phyloP scores from a whole-genome alignment of 2,797 vertebrate genomes.

The Schizopygopsis malacanthus region DNA sequence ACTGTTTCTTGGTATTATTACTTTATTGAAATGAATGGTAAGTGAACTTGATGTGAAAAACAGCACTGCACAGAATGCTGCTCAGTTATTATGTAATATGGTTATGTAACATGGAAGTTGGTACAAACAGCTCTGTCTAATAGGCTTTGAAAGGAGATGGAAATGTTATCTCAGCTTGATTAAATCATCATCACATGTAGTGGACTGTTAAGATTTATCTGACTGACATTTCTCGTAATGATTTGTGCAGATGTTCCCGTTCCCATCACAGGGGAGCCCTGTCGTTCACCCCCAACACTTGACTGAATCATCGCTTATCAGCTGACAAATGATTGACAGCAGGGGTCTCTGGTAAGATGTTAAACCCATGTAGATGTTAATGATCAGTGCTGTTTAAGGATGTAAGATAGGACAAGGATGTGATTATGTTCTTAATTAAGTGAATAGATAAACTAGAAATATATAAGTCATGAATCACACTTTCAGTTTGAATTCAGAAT shows the following conservation, averaged over 20 bases:
- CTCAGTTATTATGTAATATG: slow-evolving; percentile 62
- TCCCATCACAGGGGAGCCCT: neutral
- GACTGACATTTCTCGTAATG: neutral
- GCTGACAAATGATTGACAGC: slow-evolving; percentile 22
- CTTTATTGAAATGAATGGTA: neutral
- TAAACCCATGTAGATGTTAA: neutral
- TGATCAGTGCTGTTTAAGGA: neutral
- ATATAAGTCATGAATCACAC: neutral
- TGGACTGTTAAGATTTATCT: neutral
- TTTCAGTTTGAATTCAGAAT: too few relatives aligned
- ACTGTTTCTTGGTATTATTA: neutral
- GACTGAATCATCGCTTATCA: neutral
- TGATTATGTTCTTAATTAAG: neutral
- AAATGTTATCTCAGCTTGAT: neutral
- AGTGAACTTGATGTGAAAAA: neutral
- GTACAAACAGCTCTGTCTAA: slow-evolving; percentile 5
- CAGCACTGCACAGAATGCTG: neutral
- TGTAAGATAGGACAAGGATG: neutral
- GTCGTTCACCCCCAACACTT: neutral
- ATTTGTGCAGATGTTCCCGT: neutral
- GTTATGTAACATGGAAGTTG: slow-evolving; percentile 67
- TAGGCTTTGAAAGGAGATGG: neutral
- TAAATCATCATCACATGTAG: neutral
- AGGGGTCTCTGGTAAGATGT: neutral
- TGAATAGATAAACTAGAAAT: neutral